These are phyloP conservation scores for Guaruba guarouba DNA, from an alignment of 2,113 vertebrate species.

Conservation along the genomic window DNA sequence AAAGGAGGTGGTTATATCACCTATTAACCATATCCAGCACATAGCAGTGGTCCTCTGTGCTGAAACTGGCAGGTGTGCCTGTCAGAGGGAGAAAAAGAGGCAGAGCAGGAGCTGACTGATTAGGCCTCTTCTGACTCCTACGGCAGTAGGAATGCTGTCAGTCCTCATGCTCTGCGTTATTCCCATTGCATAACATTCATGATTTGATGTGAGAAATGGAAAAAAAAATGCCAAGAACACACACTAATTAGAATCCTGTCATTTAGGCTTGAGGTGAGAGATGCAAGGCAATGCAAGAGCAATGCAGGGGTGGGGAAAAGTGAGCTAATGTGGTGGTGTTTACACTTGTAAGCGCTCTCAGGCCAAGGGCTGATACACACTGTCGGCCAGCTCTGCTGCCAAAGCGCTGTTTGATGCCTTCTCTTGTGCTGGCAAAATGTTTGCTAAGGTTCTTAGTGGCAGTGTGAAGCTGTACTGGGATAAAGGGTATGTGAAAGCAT, in stretches of 20 bases:
- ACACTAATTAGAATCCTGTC: not conserved
- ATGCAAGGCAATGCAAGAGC: not conserved
- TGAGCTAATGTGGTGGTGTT: not conserved
- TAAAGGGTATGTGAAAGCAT: not conserved
- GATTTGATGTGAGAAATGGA: not conserved
- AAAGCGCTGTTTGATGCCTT: not conserved
- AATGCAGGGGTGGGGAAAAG: rapidly evolving
- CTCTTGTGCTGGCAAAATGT: not conserved
- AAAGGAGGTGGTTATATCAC: not conserved
- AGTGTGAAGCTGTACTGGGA: not conserved
- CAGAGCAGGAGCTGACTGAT: not conserved
- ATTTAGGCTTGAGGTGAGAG: not conserved
- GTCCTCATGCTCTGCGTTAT: not conserved
- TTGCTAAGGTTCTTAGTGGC: not conserved
- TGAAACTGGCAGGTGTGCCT: not conserved
- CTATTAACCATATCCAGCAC: not conserved
- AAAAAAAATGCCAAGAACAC: not conserved
- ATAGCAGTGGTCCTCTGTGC: not conserved
- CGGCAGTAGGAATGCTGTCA: slow-evolving; percentile 1
- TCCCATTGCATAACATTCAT: not conserved
- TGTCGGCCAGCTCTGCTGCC: not conserved
- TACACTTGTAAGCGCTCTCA: not conserved
- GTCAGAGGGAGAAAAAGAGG: not conserved
- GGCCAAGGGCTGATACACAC: not conserved
- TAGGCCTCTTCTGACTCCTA: not conserved